phyloP scores from a whole-genome alignment of 2,797 vertebrate species.

The Crypturellus tataupa region DNA sequence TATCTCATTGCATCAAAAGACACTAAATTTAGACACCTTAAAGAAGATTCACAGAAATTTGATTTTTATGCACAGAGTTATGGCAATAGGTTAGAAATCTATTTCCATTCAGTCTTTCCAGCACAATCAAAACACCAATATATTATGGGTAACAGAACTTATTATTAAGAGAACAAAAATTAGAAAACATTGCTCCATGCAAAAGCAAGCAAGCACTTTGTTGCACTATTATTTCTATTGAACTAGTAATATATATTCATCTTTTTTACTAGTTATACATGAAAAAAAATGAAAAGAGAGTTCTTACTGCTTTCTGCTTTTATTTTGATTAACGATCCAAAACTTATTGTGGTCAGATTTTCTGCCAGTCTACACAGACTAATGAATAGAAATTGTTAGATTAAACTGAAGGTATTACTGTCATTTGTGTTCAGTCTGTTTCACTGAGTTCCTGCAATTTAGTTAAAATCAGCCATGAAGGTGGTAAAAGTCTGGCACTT shows the following conservation, averaged over 20 bases:
- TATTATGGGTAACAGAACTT: background rate
- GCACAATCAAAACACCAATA: background rate
- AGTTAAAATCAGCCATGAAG: constrained; percentile 27
- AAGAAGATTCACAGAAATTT: background rate
- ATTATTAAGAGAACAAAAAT: background rate
- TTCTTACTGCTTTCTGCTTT: background rate
- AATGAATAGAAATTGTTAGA: background rate
- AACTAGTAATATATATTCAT: background rate
- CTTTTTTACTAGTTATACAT: background rate
- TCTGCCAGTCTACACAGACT: background rate
- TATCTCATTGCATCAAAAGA: background rate
- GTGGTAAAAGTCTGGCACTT: constrained; percentile 23
- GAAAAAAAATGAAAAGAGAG: background rate
- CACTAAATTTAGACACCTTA: background rate
- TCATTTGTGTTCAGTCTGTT: background rate
- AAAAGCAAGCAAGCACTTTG: background rate
- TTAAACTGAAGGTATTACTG: background rate
- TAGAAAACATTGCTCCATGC: background rate
- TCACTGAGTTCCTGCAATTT: background rate
- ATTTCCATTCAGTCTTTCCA: background rate
- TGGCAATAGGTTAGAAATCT: background rate
- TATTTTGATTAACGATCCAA: background rate
- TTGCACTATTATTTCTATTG: background rate
- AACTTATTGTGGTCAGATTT: background rate
- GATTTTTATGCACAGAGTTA: background rate